Evolutionary conservation across 2,113 vertebrate species (phyloP), one percentile per base, ranked within the genome.

Genomic region (Micromys minutus): DNA sequence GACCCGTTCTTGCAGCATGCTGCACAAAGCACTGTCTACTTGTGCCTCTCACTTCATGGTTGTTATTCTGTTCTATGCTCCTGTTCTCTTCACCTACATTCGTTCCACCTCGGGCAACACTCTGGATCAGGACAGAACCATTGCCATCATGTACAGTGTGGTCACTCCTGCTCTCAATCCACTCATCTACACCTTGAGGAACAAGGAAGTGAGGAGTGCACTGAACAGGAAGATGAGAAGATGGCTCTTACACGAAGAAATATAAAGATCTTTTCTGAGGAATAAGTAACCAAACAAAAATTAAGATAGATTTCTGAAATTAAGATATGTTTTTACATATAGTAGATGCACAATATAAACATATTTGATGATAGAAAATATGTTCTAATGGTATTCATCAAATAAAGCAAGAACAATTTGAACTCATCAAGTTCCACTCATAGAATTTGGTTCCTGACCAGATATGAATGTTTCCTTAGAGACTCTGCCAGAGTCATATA

Each of bases 141-240:
- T 77, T 45, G 90, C 96, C 16, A 59, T 97, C n/a, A 95, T 93
- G 94, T 96, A 97, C 31, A 97, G 22, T 12, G 69, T 93, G 55
- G 47, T 92, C 83, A 97, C 95, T 2, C 88, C 94, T 3, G 79
- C 91, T 3, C 90, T 97, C 1, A 97, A 97, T 9, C 92, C 92
- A 77, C 34, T 95, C 50, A 96, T 97, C 83, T 96, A 97, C 22
- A 96, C 95, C 13, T 69, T 97, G 87, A 96, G 97, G 29, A 97
- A 97, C 45, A 93, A 86, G 39, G 92, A 96, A 11, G 87, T 97
- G 13, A 97, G 95, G 42, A 19, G 4, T 36, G 79, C 95, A 1
- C 47, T 96, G 36, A 15, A 6, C 19, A 92, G 50, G 39, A 17
- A 2, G 0, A 8, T 95, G 31, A 61, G 61, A 12, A 91, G 2